phyloP scores from a whole-genome alignment of 2,113 vertebrate species.

The Loxodonta africana region DNA sequence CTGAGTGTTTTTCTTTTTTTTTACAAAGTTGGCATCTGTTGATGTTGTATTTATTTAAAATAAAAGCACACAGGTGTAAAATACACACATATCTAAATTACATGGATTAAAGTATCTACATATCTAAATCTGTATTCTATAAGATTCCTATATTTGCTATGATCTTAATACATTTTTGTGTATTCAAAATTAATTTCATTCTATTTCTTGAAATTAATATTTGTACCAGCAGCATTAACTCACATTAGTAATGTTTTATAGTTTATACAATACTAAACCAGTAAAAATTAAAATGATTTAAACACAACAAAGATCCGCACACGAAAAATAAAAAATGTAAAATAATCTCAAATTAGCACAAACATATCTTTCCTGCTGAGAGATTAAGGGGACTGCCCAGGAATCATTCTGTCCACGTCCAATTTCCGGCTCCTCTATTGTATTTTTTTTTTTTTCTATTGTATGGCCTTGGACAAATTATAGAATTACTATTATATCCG shows the following conservation, averaged over 20 bases:
- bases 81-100: background rate
- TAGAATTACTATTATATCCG: background rate
- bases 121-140: background rate
- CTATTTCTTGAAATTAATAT: conserved; percentile 24
- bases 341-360: conserved; percentile 36
- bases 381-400: background rate
- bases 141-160: background rate
- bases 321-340: background rate
- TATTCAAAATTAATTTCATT: background rate
- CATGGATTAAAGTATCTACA: background rate
- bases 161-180: background rate
- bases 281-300: background rate
- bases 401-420: background rate
- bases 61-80: background rate
- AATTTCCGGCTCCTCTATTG: background rate
- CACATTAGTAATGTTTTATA: background rate
- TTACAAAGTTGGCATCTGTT: background rate
- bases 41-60: background rate
- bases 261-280: background rate
- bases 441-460: background rate
- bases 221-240: background rate
- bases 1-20: background rate
- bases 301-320: background rate
- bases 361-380: background rate
- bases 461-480: background rate